These are phyloP conservation scores for Oriolus oriolus DNA, from an alignment of 2,113 vertebrate species.

Conservation along the genomic window DNA sequence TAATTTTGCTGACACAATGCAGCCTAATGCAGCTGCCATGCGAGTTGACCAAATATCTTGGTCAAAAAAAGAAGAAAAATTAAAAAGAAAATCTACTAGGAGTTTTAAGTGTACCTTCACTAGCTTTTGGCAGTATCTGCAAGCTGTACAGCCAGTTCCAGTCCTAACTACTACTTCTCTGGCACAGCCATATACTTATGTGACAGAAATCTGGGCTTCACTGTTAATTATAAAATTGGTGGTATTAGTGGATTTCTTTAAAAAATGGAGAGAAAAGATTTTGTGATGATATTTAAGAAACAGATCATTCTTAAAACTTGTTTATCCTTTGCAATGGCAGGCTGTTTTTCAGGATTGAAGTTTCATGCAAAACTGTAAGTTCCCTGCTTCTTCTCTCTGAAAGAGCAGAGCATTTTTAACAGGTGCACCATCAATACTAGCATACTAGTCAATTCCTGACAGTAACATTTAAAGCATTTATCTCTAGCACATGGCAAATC, in stretches of 20 bases:
- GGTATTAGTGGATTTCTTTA: background rate
- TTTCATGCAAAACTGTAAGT: background rate
- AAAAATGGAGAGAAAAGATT: background rate
- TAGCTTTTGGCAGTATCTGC: background rate
- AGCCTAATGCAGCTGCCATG: background rate
- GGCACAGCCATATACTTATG: background rate
- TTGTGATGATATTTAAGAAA: background rate
- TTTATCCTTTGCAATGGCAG: background rate
- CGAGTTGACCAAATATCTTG: background rate
- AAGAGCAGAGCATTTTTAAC: background rate
- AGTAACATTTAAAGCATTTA: background rate
- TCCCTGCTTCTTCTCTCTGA: background rate
- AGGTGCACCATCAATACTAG: background rate
- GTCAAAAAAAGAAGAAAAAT: background rate
- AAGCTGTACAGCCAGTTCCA: background rate
- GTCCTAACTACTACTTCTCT: background rate
- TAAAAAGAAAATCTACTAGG: background rate
- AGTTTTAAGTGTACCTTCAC: background rate
- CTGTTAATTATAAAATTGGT: background rate
- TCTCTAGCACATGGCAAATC: background rate
- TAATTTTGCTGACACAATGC: background rate
- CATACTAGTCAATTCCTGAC: background rate
- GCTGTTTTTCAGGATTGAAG: background rate
- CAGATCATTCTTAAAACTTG: background rate
- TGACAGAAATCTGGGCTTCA: background rate